These are phyloP conservation scores for Drosophila repletoides DNA, from an alignment of 1,140 invertebrate genomes.

Conservation along the genomic window DNA sequence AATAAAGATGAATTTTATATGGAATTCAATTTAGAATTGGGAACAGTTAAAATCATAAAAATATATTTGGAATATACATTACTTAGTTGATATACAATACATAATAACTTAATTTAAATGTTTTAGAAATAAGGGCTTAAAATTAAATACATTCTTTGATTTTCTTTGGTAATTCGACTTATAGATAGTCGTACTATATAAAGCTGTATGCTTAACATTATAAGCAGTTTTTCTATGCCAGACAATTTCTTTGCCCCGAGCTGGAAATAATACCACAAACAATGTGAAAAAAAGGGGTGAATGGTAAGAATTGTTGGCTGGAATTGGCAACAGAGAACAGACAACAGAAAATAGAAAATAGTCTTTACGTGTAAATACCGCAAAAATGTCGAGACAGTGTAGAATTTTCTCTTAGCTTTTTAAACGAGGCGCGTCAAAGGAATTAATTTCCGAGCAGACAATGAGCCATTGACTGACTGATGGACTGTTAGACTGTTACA, in stretches of 20 bases:
- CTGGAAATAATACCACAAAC: conserved; percentile 1
- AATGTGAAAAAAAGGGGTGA: too few species aligned
- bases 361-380: conserved; percentile 11
- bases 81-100: too few species aligned
- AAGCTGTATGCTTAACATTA: too few species aligned
- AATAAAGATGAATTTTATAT: too few species aligned
- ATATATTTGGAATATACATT: too few species aligned
- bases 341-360: background rate
- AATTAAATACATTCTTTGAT: too few species aligned
- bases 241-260: conserved; percentile 1
- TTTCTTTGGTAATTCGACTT: background rate
- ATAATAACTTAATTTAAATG: too few species aligned
- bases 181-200: background rate
- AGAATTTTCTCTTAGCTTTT: conserved; percentile 34
- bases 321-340: background rate
- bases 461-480: conserved; percentile 32
- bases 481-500: background rate
- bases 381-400: conserved; percentile 28
- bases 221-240: background rate
- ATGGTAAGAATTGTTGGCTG: conserved; percentile 7
- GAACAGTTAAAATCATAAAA: too few species aligned
- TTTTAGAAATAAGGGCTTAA: too few species aligned
- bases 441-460: conserved; percentile 46
- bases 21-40: too few species aligned
- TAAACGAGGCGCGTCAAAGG: conserved; percentile 24